Evolutionary conservation across 2,113 vertebrate genomes (phyloP), one percentile per base, ranked within the genome.

Genomic region (Atherinomorus stipes): DNA sequence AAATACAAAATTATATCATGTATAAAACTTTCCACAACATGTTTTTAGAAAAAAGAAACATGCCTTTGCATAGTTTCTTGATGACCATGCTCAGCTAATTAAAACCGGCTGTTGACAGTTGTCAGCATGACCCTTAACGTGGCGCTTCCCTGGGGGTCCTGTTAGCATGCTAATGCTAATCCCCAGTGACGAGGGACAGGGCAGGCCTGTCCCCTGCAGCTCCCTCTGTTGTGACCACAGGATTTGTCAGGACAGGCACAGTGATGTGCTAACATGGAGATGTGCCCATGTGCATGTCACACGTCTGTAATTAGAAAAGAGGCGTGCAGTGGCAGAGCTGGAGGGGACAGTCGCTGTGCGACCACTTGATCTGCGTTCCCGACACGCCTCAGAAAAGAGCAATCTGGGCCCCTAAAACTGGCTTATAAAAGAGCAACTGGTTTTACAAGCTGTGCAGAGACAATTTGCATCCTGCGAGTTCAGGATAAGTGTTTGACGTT

Each of bases 121-220:
- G 85, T 89, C 78, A 78, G 69, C 59, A 23, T 87, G 84, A 90
- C 85, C 85, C 89, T 86, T 83, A 71, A 75, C 84, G 9, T 37
- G 42, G 60, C n/a, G 6, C 47, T 77, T 62, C 91, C 89, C 81
- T 2, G 38, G 73, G 86, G 83, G 78, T 80, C 78, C 81, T 84
- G 88, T 91, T 90, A 91, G 91, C 90, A 90, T 88, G 90, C 91
- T 90, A 92, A 90, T 88, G 88, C 87, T 94, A 94, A 94, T 93
- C 86, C 85, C 85, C 83, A 67, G 84, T 94, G 93, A 94, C 90
- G 88, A 87, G 83, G 82, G 79, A 89, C 85, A 90, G 89, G 89
- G 76, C 85, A 77, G 23, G 63, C 69, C 88, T 88, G 90, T 92
- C 91, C 91, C 91, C 89, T 56, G 87, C 66, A 80, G 91, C 84